Percentiles rank a stretch among this genome's conserved stretches.
Evolutionary conservation across 2,113 vertebrate species (phyloP).

Genomic region (Pedetes capensis): DNA sequence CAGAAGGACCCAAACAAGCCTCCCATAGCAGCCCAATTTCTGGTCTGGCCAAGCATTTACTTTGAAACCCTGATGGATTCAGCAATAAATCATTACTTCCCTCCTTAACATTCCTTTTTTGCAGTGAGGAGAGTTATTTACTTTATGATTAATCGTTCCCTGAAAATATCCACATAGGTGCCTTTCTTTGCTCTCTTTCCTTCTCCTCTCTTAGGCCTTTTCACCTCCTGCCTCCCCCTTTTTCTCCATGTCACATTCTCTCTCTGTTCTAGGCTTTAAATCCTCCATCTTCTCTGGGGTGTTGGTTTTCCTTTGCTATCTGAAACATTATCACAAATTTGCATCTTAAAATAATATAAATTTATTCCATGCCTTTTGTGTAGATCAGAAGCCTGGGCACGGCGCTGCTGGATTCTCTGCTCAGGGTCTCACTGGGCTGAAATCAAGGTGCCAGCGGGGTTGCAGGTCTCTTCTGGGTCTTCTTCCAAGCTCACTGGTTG

Average conservation of each 20-base stretch:
- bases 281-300: not conserved
- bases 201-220: not conserved
- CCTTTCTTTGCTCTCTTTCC: not conserved
- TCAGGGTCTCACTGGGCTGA: not conserved
- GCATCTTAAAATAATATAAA: not conserved
- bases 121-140: not conserved
- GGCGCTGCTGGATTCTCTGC: not conserved
- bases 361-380: not conserved
- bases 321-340: not conserved
- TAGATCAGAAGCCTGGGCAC: not conserved
- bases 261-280: not conserved
- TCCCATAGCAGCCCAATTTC: constrained; percentile 51
- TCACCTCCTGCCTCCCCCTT: not conserved
- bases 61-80: constrained; percentile 63
- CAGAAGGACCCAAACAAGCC: not conserved
- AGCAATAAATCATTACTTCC: constrained; percentile 75
- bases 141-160: constrained; percentile 73
- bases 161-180: constrained; percentile 73
- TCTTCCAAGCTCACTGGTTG: not conserved
- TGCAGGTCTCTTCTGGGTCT: not conserved
- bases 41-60: constrained; percentile 16
- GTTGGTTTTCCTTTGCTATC: not conserved
- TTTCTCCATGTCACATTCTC: not conserved
- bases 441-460: not conserved
- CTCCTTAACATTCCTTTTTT: constrained; percentile 65